Base-by-base conservation (phyloP, 2,888 invertebrate species). In the Elegia similella region DNA sequence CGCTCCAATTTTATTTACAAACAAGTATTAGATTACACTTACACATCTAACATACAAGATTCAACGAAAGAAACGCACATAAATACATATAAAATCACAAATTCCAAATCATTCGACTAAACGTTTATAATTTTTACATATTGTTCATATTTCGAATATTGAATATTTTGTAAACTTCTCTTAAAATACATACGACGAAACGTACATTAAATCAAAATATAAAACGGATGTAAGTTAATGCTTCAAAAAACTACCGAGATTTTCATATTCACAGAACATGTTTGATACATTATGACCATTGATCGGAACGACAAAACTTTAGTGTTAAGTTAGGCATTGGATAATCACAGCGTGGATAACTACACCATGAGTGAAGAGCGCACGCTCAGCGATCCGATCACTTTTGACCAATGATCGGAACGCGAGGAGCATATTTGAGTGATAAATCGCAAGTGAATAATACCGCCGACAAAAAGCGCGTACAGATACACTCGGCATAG, bases 1-100 rank as follows among this genome's bases (percentile, higher is more conserved):
- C 55, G 34, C 13, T 47, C 29, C 23, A 47, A 47, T 47, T 47
- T 47, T 47, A 55, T 47, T 38, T 47, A 55, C 44, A 55, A 55
- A 55, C 55, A 55, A 43, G 13, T 17, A 46, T 17, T 23, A 38
- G 16, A 29, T 17, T 43, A 56, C 8, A 30, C n/a, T 38, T 38
- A 38, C 38, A 12, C n/a, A 38, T 29, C 42, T 55, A 55, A 44
- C 43, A 30, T 55, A 54, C 29, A 54, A 43, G 29, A 43, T 42
- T 43, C 13, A 54, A 53, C 53, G 23, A 42, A 53, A 42, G 23
- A 42, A 53, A 42, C 42, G 42, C 53, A 53, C 42, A 53, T 53
- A 42, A 53, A 43, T 53, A 42, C n/a, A 7, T 15, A 44, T 17
- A 32, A 48, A 48, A 48, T 48, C 48, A 48, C 48, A 48, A 46